Evolutionary conservation across 2,113 vertebrate species (phyloP).

Genomic region (Microcebus ravelobensis): DNA sequence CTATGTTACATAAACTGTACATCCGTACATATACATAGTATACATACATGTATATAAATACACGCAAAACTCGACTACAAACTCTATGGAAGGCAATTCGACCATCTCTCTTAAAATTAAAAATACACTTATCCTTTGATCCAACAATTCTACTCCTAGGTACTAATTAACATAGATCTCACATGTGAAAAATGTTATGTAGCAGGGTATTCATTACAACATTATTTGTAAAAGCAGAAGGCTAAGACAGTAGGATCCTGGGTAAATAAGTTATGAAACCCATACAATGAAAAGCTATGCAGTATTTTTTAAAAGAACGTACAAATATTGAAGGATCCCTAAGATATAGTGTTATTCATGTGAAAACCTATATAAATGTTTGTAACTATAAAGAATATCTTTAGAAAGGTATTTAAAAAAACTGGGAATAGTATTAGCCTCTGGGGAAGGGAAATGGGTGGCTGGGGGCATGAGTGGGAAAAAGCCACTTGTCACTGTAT

Average conservation of each 20-base stretch:
- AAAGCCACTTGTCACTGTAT: not conserved
- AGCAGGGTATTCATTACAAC: not conserved
- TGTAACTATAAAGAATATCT: not conserved
- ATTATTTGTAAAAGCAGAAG: constrained; percentile 5
- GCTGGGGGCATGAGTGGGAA: rapidly evolving
- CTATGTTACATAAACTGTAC: not conserved
- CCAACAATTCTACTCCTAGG: not conserved
- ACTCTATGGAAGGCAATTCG: not conserved
- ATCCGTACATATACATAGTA: not conserved
- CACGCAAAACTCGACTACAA: not conserved
- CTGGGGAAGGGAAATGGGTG: not conserved
- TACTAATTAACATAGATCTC: not conserved
- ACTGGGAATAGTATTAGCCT: not conserved
- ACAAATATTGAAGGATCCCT: not conserved
- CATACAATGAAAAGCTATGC: not conserved
- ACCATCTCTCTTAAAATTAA: not conserved
- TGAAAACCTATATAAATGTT: not conserved
- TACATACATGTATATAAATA: not conserved
- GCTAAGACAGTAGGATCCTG: not conserved
- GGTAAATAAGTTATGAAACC: not conserved
- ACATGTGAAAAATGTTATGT: not conserved
- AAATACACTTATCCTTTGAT: not conserved
- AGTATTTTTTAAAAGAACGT: not conserved
- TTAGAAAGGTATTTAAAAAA: not conserved
- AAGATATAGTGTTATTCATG: not conserved